A percentile compares a stretch with the other conserved stretches of the same genome.
Evolutionary conservation across 1,140 invertebrate genomes (phyloP).

Genomic region (Caenorhabditis remanei): DNA sequence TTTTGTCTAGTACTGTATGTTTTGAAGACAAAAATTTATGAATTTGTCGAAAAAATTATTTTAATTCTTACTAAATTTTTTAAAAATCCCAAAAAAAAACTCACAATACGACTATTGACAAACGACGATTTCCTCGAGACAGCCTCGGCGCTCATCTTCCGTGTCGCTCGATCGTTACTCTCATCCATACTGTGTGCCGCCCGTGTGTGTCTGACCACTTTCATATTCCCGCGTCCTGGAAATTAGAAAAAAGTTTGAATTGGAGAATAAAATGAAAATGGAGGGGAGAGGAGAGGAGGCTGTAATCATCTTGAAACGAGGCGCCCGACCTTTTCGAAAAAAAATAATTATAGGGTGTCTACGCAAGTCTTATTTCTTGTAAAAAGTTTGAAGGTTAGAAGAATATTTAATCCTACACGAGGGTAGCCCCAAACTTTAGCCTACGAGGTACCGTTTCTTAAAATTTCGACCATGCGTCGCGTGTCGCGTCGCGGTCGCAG

Average conservation of each 20-base stretch:
- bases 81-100: conserved; percentile 3
- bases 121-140: conserved; percentile 64
- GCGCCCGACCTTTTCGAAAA: conserved; percentile 22
- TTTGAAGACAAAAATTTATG: not conserved
- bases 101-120: conserved; percentile 63
- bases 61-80: not conserved
- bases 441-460: no score
- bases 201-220: conserved; percentile 52
- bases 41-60: not conserved
- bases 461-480: no score
- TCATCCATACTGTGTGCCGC: conserved; percentile 57
- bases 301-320: not conserved
- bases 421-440: no score
- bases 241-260: not conserved
- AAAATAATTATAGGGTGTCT: conserved; percentile 25
- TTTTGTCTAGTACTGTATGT: no score
- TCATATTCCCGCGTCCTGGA: conserved; percentile 59
- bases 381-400: not conserved
- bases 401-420: not conserved
- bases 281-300: not conserved
- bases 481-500: no score
- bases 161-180: conserved; percentile 23
- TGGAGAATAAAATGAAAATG: conserved; percentile 9
- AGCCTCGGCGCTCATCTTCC: conserved; percentile 65
- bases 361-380: not conserved